Conservation (phyloP, 2,113 vertebrate species). For the Puntigrus tetrazona region DNA sequence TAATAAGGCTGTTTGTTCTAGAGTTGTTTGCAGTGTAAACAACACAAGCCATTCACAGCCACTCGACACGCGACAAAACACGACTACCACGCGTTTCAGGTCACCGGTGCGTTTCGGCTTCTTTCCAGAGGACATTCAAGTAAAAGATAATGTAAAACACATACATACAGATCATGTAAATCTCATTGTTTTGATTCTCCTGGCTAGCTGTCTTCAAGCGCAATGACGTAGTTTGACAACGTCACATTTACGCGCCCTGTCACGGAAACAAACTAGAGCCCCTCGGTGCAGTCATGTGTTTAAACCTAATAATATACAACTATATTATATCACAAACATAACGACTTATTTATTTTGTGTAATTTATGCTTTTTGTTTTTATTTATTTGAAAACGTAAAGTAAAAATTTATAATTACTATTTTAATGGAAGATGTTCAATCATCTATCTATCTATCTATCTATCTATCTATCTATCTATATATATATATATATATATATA, state of each 20-base stretch:
- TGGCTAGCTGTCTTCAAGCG: not conserved
- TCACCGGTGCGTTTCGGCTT: too few relatives aligned
- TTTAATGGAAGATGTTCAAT: too few relatives aligned
- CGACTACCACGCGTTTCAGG: not conserved
- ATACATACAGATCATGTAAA: slow-evolving; percentile 20
- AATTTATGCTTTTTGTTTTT: too few relatives aligned
- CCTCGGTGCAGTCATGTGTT: not conserved
- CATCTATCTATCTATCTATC: not conserved
- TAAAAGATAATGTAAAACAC: too few relatives aligned
- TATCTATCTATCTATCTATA: too few relatives aligned
- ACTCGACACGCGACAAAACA: not conserved
- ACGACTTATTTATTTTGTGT: not conserved
- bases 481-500: not conserved
- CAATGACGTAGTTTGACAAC: not conserved
- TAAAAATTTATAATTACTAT: too few relatives aligned
- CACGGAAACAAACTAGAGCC: not conserved
- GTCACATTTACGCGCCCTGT: slow-evolving; percentile 1
- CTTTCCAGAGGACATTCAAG: not conserved
- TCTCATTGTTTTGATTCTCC: slow-evolving; percentile 23
- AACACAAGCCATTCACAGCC: slow-evolving; percentile 2
- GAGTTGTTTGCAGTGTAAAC: not conserved
- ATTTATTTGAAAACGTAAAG: not conserved
- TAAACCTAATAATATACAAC: too few relatives aligned
- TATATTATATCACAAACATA: not conserved
- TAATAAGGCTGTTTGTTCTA: not conserved